phyloP scores from a whole-genome alignment of 2,113 vertebrate genomes.

The Cyrtonyx montezumae region DNA sequence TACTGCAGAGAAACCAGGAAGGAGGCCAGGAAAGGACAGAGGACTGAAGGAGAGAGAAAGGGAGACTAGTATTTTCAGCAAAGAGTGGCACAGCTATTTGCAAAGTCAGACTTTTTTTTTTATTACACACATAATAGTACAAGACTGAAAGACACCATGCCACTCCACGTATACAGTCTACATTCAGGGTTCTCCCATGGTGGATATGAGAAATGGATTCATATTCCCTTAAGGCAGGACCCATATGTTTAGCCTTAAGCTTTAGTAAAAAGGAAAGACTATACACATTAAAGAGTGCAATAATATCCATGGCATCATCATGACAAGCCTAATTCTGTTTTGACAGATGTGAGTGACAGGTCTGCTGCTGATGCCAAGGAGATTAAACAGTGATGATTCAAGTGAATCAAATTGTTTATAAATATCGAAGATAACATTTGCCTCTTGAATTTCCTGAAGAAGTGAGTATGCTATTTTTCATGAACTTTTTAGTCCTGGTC shows the following conservation, averaged over 20 bases:
- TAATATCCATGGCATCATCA: background rate
- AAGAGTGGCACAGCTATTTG: background rate
- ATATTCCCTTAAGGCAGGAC: background rate
- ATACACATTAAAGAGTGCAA: background rate
- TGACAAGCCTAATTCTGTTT: conserved; percentile 25
- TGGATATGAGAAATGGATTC: background rate
- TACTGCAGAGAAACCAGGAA: background rate
- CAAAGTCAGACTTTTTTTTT: background rate
- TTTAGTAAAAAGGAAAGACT: background rate
- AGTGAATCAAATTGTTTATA: conserved; percentile 35
- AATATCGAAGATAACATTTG: background rate
- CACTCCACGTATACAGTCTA: background rate
- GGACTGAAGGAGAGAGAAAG: background rate
- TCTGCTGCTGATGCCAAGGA: background rate
- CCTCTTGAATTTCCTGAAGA: background rate
- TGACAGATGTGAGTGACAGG: conserved; percentile 26
- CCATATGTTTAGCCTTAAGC: background rate
- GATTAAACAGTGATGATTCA: conserved; percentile 8
- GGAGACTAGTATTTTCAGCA: background rate
- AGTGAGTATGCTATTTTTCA: background rate
- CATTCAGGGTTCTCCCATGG: background rate
- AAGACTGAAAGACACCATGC: background rate
- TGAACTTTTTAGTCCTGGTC: background rate
- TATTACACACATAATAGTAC: background rate
- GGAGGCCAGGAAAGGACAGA: background rate